Base-by-base conservation (phyloP, 2,888 invertebrate genomes). In the Cyclophora albipunctata region DNA sequence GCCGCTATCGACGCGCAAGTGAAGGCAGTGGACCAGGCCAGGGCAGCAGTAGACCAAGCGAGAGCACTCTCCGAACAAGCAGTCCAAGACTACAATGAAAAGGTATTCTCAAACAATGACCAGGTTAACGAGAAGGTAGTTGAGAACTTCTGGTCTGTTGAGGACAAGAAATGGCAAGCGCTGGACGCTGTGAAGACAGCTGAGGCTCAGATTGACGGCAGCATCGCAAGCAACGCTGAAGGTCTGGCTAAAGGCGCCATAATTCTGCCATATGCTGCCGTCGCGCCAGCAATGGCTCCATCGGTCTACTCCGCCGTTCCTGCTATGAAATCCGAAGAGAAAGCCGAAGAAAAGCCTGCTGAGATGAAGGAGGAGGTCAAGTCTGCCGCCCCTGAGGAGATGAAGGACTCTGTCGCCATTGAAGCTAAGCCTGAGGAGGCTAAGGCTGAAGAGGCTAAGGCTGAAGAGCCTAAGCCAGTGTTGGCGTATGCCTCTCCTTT, bases 111-210 rank as follows among this genome's bases (percentile, higher is more conserved):
- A 41, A 70, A 62, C 3, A 64, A 62, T 2, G 75, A 78, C 34
- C 76, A 75, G 50, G 75, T 75, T 4, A 71, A 71, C 52, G 82
- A 84, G 3, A 75, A 75, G 54, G 71, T 69, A 6, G 50, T 56
- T 3, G 69, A 73, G 45, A 62, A 59, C 7, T 72, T 75, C 66
- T 85, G 84, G 85, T 67, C 74, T 0, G 67, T 59, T 0, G 83
- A 87, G 47, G 87, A 87, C 5, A 73, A 76, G 65, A 84, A 85
- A 71, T 85, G 84, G 84, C 85, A 85, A 54, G 78, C 78, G 0
- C 45, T 84, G 0, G 80, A 82, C 48, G 83, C 83, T 4, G 50
- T 76, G 2, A 77, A 81, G 52, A 76, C 81, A 0, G 80, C 79
- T 33, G 74, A 80, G 48, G 86, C 87, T 7, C 73, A 78, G 40